Evolutionary conservation across 2,113 vertebrate species (phyloP).

Genomic region (Ochotona princeps): DNA sequence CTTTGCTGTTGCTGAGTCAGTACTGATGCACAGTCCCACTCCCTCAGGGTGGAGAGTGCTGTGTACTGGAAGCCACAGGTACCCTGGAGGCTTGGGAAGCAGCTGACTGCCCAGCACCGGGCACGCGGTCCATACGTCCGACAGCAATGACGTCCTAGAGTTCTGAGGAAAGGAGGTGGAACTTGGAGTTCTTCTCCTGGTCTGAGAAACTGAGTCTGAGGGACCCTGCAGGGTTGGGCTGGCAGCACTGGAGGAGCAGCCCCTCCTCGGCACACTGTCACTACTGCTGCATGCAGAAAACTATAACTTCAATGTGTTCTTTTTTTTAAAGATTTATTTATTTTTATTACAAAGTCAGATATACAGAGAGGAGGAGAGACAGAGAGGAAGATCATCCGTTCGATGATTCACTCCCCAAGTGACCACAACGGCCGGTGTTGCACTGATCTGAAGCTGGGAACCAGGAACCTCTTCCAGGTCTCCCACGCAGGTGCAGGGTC

Average conservation of each 20-base stretch:
- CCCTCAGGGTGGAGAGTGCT: conserved; percentile 93
- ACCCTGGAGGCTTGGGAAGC: conserved; percentile 92
- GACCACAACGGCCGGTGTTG: too few relatives aligned
- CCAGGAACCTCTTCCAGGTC: too few relatives aligned
- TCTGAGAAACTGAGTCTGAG: conserved; percentile 87
- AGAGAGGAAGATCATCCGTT: too few relatives aligned
- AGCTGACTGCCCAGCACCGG: conserved; percentile 87
- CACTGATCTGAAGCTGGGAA: too few relatives aligned
- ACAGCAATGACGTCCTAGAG: conserved; percentile 88
- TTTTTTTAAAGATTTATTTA: too few relatives aligned
- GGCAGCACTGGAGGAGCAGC: conserved; percentile 85
- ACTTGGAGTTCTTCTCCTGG: conserved; percentile 84
- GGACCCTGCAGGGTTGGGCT: conserved; percentile 88
- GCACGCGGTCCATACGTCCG: conserved; percentile 89
- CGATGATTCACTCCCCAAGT: too few relatives aligned
- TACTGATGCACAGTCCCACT: conserved; percentile 90
- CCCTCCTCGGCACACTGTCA: conserved; percentile 90
- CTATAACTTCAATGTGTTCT: conserved; percentile 77
- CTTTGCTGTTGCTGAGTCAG: conserved; percentile 94
- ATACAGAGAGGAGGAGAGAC: too few relatives aligned
- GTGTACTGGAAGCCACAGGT: conserved; percentile 89
- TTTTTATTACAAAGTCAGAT: too few relatives aligned
- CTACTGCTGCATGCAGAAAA: conserved; percentile 84
- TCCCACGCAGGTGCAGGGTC: too few relatives aligned
- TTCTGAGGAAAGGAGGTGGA: conserved; percentile 85